Evolutionary conservation across 2,113 vertebrate species (phyloP).

Genomic region (Potamarius usumacintae): DNA sequence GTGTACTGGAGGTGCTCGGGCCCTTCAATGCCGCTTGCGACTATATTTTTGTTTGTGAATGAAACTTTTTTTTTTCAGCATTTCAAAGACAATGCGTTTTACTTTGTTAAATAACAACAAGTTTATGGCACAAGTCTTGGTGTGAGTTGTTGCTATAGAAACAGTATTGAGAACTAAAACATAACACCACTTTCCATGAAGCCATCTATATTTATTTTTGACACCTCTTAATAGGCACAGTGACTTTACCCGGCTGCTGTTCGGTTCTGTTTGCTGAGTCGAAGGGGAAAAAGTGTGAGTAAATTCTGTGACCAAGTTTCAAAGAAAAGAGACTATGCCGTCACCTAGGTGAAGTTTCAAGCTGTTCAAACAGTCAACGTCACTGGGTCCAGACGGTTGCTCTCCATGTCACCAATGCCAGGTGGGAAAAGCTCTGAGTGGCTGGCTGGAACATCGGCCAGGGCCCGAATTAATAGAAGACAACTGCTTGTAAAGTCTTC

Average conservation of each 20-base stretch:
- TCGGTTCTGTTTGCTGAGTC: not conserved
- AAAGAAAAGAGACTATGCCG: not conserved
- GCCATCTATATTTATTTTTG: not conserved
- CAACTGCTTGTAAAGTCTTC: slow-evolving; percentile 22
- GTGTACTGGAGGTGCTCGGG: too few relatives aligned
- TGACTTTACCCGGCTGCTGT: not conserved
- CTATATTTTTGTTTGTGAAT: too few relatives aligned
- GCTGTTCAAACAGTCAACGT: slow-evolving; percentile 1
- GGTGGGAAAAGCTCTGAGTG: slow-evolving; percentile 19
- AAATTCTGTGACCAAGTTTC: slow-evolving; percentile 4
- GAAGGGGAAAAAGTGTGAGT: too few relatives aligned
- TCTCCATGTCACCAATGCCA: slow-evolving; percentile 4
- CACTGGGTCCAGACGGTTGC: not conserved
- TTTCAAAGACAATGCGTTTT: not conserved
- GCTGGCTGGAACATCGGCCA: not conserved
- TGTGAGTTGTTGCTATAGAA: not conserved
- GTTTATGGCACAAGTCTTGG: not conserved
- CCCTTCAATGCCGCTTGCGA: too few relatives aligned
- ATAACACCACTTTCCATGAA: not conserved
- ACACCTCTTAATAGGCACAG: not conserved
- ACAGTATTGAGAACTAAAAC: not conserved
- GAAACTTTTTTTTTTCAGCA: too few relatives aligned
- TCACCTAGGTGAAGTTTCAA: slow-evolving; percentile 32
- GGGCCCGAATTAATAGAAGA: slow-evolving; percentile 6
- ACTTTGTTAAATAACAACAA: not conserved